Evolutionary conservation across 2,888 invertebrate genomes (phyloP), one percentile per base, ranked within the genome.

Genomic region (Zelleria hepariella): DNA sequence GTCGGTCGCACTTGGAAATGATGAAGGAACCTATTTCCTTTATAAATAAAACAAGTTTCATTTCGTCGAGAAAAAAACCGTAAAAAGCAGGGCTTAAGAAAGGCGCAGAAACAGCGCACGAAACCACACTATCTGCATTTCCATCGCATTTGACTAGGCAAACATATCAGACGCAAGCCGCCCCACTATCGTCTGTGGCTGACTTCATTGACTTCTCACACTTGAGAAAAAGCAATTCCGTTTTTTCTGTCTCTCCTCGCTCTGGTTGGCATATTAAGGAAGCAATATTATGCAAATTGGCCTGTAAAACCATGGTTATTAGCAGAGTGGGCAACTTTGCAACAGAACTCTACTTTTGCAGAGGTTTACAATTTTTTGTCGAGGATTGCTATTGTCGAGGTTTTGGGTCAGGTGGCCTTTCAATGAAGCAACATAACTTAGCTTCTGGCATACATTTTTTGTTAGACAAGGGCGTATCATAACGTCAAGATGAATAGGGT

Each of bases 101-200:
- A 53, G 65, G 67, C 68, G 66, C 64, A 69, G 21, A 71, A 68
- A 69, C 69, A 68, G 64, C 73, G 72, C 66, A 68, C 18, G 20
- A 55, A 32, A 20, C 27, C 68, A 69, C 72, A 71, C 68, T 69
- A 75, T 69, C 72, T 75, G 70, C 73, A 81, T 82, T 84, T 81
- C 86, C 86, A 86, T 87, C 78, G 82, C 82, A 86, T 87, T 87
- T 86, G 86, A 85, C 86, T 87, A 86, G 75, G 72, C 82, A 86
- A 87, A 86, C 83, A 82, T 82, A 83, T 84, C 80, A 80, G 75
- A 69, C 63, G 62, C 64, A 62, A 69, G 64, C 67, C 71, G 66
- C 69, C 67, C 73, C 78, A 83, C 86, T 85, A 83, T 83, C 78
- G 75, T 68, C 70, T 69, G 73, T 75, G 79, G 68, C 72, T 70